These are phyloP conservation scores for Parapsyche elsis DNA, from an alignment of 1,140 invertebrate species.

Conservation along the genomic window DNA sequence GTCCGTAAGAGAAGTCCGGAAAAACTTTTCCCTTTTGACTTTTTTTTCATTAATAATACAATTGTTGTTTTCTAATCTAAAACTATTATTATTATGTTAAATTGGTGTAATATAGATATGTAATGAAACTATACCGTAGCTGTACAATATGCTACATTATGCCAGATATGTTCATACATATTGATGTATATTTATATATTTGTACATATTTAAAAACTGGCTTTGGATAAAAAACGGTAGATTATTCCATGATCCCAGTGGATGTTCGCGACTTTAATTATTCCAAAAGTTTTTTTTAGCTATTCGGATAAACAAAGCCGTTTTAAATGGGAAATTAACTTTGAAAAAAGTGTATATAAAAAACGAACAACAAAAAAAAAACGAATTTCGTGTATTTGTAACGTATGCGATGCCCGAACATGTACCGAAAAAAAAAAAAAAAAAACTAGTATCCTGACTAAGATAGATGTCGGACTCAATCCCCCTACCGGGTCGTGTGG, in stretches of 20 bases:
- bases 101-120: no score
- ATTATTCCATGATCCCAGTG: background rate
- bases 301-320: background rate
- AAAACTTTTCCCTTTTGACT: background rate
- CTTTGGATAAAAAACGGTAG: no score
- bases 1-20: background rate
- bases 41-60: background rate
- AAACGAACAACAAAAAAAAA: background rate
- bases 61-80: no score
- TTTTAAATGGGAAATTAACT: slow-evolving; percentile 24
- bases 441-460: slow-evolving; percentile 23
- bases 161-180: no score
- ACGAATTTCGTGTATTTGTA: background rate
- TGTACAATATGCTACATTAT: no score
- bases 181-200: background rate
- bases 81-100: no score
- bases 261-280: background rate
- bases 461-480: slow-evolving; percentile 25
- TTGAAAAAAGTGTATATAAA: background rate
- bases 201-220: background rate
- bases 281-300: background rate
- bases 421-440: background rate
- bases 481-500: background rate
- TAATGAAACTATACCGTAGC: no score
- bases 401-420: background rate